These are phyloP conservation scores for Tryphoninae sp. DNA, from an alignment of 2,888 invertebrate genomes.

Conservation along the genomic window DNA sequence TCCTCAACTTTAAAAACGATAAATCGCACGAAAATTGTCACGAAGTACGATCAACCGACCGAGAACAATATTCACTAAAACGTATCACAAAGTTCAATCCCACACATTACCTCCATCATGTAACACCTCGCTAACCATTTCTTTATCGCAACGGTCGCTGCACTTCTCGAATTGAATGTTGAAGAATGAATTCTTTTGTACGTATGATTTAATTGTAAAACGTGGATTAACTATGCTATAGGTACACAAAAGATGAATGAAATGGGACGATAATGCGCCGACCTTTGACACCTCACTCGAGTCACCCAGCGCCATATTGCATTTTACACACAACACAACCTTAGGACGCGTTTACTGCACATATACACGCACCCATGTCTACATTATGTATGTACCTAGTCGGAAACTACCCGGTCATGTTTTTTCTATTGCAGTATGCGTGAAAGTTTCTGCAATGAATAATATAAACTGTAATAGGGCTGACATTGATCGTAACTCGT, in stretches of 20 bases:
- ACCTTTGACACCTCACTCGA: conserved; percentile 78
- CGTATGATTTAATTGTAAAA: conserved; percentile 19
- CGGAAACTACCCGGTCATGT: conserved; percentile 15
- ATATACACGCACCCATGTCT: not conserved
- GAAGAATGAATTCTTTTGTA: conserved; percentile 21
- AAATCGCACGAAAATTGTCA: not conserved
- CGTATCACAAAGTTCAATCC: conserved; percentile 1
- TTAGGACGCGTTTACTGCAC: not conserved
- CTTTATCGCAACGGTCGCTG: conserved; percentile 30
- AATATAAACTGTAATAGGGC: not conserved
- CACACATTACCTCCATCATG: conserved; percentile 58
- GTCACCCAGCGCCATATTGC: conserved; percentile 78
- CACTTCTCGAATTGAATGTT: conserved; percentile 21
- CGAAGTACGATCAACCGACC: not conserved
- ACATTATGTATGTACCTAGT: not conserved
- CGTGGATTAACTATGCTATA: conserved; percentile 15
- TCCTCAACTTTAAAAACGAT: not conserved
- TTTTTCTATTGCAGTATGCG: not conserved
- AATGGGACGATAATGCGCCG: conserved; percentile 64
- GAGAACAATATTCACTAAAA: not conserved
- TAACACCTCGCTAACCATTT: conserved; percentile 53
- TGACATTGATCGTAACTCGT: not conserved
- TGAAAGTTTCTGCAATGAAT: not conserved
- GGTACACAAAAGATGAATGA: conserved; percentile 47
- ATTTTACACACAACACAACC: conserved; percentile 22